Percentiles rank a stretch among this genome's conserved stretches.
phyloP scores from a whole-genome alignment of 2,797 vertebrate species.

The Sebastes nivosus region DNA sequence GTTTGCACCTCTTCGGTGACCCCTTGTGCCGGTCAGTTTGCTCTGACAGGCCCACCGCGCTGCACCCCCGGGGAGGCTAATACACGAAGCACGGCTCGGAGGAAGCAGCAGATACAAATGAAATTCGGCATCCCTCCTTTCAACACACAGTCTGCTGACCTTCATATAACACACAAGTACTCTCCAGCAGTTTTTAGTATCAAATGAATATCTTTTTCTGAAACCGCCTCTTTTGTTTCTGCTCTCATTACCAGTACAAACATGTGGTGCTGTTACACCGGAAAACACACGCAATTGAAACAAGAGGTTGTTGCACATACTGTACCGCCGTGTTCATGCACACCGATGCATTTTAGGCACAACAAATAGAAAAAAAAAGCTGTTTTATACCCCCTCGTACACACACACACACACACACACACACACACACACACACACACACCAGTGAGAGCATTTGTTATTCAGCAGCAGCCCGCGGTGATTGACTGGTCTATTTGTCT shows the following conservation, averaged over 20 bases:
- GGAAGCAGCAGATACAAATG: slow-evolving; percentile 8
- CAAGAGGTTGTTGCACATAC: neutral
- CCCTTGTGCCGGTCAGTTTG: slow-evolving; percentile 9
- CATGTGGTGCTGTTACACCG: neutral
- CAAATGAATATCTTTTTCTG: neutral
- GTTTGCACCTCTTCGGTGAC: slow-evolving; percentile 44
- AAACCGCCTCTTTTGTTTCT: neutral
- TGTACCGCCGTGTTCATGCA: slow-evolving; percentile 23
- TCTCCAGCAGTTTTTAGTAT: neutral
- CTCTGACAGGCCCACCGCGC: neutral
- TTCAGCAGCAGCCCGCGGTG: slow-evolving; percentile 70
- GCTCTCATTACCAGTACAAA: slow-evolving; percentile 13
- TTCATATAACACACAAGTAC: neutral
- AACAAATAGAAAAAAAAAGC: slow-evolving; percentile 33
- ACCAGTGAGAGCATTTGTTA: slow-evolving; percentile 67
- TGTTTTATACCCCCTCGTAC: neutral
- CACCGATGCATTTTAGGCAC: slow-evolving; percentile 31
- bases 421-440: neutral
- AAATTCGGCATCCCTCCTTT: neutral
- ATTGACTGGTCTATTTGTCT: slow-evolving; percentile 83
- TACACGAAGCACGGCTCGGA: neutral
- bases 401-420: neutral
- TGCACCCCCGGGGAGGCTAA: neutral
- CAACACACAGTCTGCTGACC: neutral
- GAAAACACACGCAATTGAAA: slow-evolving; percentile 4